Base-by-base conservation (phyloP, 2,888 invertebrate species). In the Trachelus troglodyta region DNA sequence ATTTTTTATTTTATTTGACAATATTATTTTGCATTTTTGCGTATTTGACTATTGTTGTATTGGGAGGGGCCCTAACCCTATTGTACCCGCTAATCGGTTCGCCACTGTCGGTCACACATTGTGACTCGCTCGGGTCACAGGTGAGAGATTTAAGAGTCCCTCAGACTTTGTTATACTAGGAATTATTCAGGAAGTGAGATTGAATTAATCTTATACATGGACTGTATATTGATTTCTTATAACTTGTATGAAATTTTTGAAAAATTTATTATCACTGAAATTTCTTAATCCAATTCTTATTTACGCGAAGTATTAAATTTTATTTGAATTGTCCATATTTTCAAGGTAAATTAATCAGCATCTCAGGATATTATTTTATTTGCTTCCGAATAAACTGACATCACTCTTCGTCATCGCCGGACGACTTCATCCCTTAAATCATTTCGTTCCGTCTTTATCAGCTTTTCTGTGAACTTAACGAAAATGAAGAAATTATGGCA, bases 51-150 rank as follows among this genome's bases (percentile, higher is more conserved):
- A 12, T 30, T 34, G 9, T 31, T 71, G 3, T 34, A 6, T 31
- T 33, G 15, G 12, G 31, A 71, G 71, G 71, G 71, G 31, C 33
- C 71, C 71, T 23, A 31, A 34, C 31, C 31, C 71, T 23, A 33
- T 31, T 71, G 71, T 33, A 31, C 33, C 71, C 31, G 77, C 76
- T 79, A 82, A 82, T 80, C 79, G 77, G 81, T 78, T 82, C 79
- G 82, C 81, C 75, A 80, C 83, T 82, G 85, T 82, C 84, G 86
- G 86, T 87, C 86, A 86, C 85, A 86, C 85, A 85, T 84, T 77
- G 83, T 85, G 87, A 82, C 80, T 79, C 82, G 76, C 83, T 81
- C 80, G 85, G 88, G 88, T 89, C 89, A 89, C 87, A 89, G 89
- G 87, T 87, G 88, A 89, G 88, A 83, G 88, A 89, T 86, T 89